A percentile compares a stretch with the other conserved stretches of the same genome.
Conservation (phyloP, 1,140 invertebrate genomes). For the Orchestia grillus region DNA sequence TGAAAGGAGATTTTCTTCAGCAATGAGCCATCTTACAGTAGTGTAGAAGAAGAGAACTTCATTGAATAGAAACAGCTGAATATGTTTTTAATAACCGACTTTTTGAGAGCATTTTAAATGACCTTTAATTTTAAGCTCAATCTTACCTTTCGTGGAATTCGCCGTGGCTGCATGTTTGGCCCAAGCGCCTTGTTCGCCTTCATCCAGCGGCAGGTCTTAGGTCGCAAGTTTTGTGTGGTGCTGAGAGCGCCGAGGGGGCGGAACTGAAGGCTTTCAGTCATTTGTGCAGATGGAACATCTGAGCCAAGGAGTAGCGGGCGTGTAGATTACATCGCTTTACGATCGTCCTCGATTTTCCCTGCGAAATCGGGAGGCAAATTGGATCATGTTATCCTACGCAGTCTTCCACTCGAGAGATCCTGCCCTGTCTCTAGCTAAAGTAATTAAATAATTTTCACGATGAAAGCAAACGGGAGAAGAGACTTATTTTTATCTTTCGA, state of each 20-base stretch:
- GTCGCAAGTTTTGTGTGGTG: neutral
- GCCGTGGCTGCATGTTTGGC: neutral
- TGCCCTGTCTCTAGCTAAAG: neutral
- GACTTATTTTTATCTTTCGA: neutral
- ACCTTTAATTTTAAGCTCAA: neutral
- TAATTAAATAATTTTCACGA: neutral
- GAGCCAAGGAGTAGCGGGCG: neutral
- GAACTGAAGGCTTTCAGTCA: constrained; percentile 16
- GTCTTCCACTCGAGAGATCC: neutral
- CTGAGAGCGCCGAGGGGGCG: neutral
- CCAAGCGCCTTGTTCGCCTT: neutral
- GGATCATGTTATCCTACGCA: neutral
- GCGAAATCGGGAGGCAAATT: constrained; percentile 19
- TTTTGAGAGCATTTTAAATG: neutral
- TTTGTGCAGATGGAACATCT: constrained; percentile 8
- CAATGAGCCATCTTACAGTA: no score
- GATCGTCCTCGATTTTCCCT: constrained; percentile 20
- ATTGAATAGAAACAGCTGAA: no score
- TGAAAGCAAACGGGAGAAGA: neutral
- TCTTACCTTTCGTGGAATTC: neutral
- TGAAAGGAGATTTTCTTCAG: no score
- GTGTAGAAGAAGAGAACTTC: no score
- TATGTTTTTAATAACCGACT: neutral
- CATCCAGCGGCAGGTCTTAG: neutral
- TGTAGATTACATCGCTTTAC: constrained; percentile 37